Conservation (phyloP, 2,888 invertebrate species). For the Tryphoninae sp. region DNA sequence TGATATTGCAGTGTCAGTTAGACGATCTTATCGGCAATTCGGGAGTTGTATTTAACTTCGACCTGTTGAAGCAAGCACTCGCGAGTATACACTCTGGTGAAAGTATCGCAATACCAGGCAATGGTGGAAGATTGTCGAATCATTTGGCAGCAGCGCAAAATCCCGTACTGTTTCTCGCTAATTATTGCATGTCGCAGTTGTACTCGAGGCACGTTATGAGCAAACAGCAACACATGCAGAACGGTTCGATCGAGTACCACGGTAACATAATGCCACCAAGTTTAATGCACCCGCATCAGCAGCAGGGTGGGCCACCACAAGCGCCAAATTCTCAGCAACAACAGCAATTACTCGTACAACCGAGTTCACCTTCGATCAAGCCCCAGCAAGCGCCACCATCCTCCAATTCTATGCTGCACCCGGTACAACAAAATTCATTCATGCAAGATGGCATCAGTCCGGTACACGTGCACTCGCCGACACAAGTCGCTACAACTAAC, state of each 20-base stretch:
- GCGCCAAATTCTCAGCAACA: slow-evolving; percentile 75
- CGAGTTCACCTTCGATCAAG: slow-evolving; percentile 79
- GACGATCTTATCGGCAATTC: slow-evolving; percentile 88
- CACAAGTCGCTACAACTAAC: slow-evolving; percentile 74
- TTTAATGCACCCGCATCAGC: slow-evolving; percentile 80
- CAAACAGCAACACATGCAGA: slow-evolving; percentile 83
- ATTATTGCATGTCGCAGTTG: slow-evolving; percentile 89
- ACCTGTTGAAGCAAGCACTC: slow-evolving; percentile 86
- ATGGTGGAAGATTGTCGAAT: slow-evolving; percentile 72
- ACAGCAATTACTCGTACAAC: slow-evolving; percentile 76
- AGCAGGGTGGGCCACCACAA: slow-evolving; percentile 63
- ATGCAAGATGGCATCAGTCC: slow-evolving; percentile 73
- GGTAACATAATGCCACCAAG: slow-evolving; percentile 74
- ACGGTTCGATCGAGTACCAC: slow-evolving; percentile 82
- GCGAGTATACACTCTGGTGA: slow-evolving; percentile 85
- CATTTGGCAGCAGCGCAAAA: slow-evolving; percentile 83
- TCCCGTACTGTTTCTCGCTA: slow-evolving; percentile 88
- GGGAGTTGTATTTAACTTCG: slow-evolving; percentile 86
- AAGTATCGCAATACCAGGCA: slow-evolving; percentile 78
- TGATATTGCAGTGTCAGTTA: slow-evolving; percentile 87
- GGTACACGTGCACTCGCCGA: slow-evolving; percentile 81
- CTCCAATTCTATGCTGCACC: slow-evolving; percentile 75
- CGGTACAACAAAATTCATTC: slow-evolving; percentile 76
- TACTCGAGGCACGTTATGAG: slow-evolving; percentile 86
- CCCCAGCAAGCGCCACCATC: slow-evolving; percentile 70